phyloP scores from a whole-genome alignment of 2,113 vertebrate genomes.

The Phaethon lepturus region DNA sequence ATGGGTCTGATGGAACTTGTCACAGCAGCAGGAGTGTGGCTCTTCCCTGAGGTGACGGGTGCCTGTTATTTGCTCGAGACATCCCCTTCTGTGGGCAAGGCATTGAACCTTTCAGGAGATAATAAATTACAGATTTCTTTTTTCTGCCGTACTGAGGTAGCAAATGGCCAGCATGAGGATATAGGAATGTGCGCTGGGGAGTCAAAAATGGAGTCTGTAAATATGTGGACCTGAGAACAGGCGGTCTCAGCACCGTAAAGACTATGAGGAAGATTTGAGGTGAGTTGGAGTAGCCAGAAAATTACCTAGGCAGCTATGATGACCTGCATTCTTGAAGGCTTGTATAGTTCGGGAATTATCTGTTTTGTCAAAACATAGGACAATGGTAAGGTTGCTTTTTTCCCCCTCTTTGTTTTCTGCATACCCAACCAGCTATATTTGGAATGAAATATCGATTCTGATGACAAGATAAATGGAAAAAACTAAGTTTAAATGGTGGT shows the following conservation, averaged over 20 bases:
- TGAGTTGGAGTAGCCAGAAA: neutral
- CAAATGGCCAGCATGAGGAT: neutral
- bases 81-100: neutral
- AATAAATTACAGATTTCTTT: neutral
- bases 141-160: neutral
- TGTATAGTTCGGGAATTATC: accelerated
- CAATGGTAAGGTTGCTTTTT: neutral
- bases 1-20: neutral
- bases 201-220: neutral
- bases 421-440: neutral
- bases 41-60: accelerated
- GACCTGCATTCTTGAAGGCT: neutral
- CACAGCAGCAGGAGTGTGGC: neutral
- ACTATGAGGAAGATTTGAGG: neutral
- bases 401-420: neutral
- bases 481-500: neutral
- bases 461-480: neutral
- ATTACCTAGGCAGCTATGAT: neutral
- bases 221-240: neutral
- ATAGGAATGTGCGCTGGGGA: neutral
- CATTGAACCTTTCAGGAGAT: neutral
- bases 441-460: neutral
- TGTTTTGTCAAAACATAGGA: neutral
- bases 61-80: neutral
- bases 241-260: neutral